Percentiles rank a stretch among this genome's conserved stretches.
phyloP scores from a whole-genome alignment of 2,888 invertebrate genomes.

The Dione juno region DNA sequence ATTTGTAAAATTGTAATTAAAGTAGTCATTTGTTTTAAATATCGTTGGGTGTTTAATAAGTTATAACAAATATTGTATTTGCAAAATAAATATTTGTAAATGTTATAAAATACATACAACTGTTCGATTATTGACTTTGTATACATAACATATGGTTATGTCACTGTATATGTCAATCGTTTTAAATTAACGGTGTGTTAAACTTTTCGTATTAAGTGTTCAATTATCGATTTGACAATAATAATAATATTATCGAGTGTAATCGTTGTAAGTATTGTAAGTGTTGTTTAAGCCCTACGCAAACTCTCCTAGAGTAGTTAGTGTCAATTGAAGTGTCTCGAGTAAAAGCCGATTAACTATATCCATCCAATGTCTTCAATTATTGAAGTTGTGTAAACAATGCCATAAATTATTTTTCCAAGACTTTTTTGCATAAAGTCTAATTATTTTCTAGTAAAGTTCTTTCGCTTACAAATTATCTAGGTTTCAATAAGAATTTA shows the following conservation, averaged over 20 bases:
- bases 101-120: background rate
- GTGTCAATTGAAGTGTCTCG: slow-evolving; percentile 33
- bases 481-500: background rate
- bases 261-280: slow-evolving; percentile 49
- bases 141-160: background rate
- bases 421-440: background rate
- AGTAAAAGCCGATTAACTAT: slow-evolving; percentile 46
- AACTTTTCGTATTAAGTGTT: slow-evolving; percentile 40
- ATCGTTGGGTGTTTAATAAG: background rate
- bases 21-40: background rate
- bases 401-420: background rate
- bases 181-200: slow-evolving; percentile 14
- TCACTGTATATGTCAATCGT: background rate
- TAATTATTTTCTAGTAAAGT: background rate
- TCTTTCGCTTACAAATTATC: background rate
- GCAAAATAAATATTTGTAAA: background rate
- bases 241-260: slow-evolving; percentile 51
- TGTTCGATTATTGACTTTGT: background rate
- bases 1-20: background rate
- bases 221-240: slow-evolving; percentile 60
- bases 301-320: slow-evolving; percentile 21
- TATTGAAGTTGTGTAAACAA: background rate
- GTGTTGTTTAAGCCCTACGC: slow-evolving; percentile 39
- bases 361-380: slow-evolving; percentile 22
- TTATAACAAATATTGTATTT: too few species aligned